These are phyloP conservation scores for Pipistrellus pygmaeus DNA, from an alignment of 2,797 vertebrate species.

Conservation along the genomic window DNA sequence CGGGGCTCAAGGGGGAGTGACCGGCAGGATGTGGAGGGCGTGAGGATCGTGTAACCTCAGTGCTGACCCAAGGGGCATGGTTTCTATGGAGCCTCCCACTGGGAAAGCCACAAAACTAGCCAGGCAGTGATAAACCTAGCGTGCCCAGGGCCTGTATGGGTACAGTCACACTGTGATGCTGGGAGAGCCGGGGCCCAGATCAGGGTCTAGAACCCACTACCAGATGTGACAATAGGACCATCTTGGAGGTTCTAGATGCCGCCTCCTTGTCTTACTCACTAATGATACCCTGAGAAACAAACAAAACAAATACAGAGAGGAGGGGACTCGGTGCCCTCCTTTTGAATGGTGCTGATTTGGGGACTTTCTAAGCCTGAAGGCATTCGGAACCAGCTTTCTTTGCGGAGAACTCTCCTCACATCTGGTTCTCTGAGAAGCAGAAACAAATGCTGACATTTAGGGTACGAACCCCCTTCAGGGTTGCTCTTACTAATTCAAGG, in stretches of 20 bases:
- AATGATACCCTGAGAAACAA: too few relatives aligned
- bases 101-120: neutral
- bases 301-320: too few relatives aligned
- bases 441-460: neutral
- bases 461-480: neutral
- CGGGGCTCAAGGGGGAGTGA: fast-evolving
- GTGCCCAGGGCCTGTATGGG: neutral
- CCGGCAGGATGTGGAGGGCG: too few relatives aligned
- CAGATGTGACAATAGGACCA: neutral
- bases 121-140: neutral
- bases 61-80: neutral
- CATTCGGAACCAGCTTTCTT: neutral
- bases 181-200: neutral
- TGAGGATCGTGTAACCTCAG: fast-evolving
- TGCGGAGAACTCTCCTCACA: neutral
- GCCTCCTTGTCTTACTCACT: neutral
- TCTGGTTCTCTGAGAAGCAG: neutral
- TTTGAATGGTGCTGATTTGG: neutral
- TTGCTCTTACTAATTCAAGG: neutral
- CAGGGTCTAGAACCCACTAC: neutral
- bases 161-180: fast-evolving
- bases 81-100: neutral
- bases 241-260: neutral
- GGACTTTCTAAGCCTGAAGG: neutral
- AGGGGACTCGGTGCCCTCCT: fast-evolving